phyloP scores from a whole-genome alignment of 2,113 vertebrate genomes.

The Malaclemys terrapin region DNA sequence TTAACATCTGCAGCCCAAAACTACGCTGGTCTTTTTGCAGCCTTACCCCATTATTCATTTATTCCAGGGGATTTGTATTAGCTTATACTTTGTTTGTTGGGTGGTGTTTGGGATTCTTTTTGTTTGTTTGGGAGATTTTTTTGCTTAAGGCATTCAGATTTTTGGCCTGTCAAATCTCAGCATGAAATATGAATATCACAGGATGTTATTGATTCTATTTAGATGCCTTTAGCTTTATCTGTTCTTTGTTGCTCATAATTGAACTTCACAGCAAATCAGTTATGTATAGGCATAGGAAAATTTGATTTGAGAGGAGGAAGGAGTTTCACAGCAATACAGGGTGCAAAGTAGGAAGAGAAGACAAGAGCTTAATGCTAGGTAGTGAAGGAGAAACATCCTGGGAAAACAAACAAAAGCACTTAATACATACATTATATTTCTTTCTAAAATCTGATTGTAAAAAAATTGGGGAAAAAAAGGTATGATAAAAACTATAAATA shows the following conservation, averaged over 20 bases:
- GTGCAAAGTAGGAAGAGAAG: not conserved
- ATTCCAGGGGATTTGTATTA: not conserved
- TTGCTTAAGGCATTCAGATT: not conserved
- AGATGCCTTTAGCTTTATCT: not conserved
- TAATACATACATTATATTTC: not conserved
- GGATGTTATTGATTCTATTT: not conserved
- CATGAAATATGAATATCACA: not conserved
- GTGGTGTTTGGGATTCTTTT: not conserved
- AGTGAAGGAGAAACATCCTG: not conserved
- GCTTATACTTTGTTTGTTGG: not conserved
- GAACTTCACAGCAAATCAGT: constrained; percentile 25
- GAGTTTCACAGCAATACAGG: not conserved
- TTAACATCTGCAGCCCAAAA: not conserved
- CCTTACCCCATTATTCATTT: not conserved
- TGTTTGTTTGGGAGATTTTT: not conserved
- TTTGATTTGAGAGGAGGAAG: not conserved
- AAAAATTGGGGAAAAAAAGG: not conserved
- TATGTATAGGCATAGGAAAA: not conserved
- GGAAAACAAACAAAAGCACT: not conserved
- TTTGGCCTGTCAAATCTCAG: not conserved
- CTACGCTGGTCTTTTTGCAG: not conserved
- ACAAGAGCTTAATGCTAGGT: not conserved
- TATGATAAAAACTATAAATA: not conserved
- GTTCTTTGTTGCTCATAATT: not conserved
- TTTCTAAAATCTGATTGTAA: not conserved